These are phyloP conservation scores for Chiridota heheva DNA, from an alignment of 35 echinoderm and acorn worm genomes.

Conservation along the genomic window DNA sequence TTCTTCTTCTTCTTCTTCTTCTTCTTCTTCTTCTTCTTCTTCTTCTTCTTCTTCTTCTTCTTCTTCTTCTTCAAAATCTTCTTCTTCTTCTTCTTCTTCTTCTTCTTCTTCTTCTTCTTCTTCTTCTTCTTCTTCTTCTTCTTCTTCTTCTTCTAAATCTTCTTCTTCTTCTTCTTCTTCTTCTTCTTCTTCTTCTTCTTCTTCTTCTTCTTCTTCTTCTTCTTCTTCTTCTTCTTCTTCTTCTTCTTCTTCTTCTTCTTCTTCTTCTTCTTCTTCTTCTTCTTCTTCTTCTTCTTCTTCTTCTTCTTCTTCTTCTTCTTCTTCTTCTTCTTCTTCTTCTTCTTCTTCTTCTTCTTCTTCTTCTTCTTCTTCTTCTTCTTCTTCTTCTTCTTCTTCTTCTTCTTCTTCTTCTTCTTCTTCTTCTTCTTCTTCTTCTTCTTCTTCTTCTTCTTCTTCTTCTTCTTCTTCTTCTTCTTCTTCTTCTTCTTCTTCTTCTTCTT, in stretches of 20 bases:
- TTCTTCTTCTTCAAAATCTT: no score
- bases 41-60: neutral
- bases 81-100: neutral
- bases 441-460: no score
- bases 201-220: no score
- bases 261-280: constrained; percentile 1
- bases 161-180: constrained; percentile 13
- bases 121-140: constrained; percentile 11
- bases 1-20: constrained; percentile 4
- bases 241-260: constrained; percentile 14
- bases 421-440: neutral
- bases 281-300: constrained; percentile 13
- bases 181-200: no score
- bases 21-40: neutral
- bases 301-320: constrained; percentile 12
- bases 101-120: constrained; percentile 23
- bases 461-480: no score
- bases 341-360: constrained; percentile 28
- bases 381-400: constrained; percentile 30
- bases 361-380: constrained; percentile 38
- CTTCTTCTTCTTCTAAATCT: no score
- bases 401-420: no score
- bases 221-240: neutral
- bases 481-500: no score
- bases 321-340: constrained; percentile 35